Conservation (phyloP, 1,140 invertebrate species). For the Heliconius nattereri region DNA sequence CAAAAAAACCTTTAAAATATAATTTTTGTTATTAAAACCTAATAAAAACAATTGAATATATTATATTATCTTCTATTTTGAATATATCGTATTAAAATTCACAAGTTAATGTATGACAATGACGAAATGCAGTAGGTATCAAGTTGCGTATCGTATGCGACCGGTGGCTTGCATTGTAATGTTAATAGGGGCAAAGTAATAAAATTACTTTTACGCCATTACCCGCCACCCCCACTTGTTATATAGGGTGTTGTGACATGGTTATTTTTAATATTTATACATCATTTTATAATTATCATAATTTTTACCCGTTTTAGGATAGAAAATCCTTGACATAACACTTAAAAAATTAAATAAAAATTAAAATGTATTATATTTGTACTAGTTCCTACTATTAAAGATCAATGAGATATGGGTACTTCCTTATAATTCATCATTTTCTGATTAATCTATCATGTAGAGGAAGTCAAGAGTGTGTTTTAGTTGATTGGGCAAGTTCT, state of each 20-base stretch:
- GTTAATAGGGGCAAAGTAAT: constrained; percentile 80
- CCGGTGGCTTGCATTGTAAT: constrained; percentile 75
- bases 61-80: neutral
- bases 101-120: constrained; percentile 43
- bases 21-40: too few relatives aligned
- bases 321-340: too few relatives aligned
- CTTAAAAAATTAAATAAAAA: too few relatives aligned
- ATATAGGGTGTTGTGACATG: neutral
- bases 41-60: too few relatives aligned
- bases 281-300: neutral
- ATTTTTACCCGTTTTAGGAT: too few relatives aligned
- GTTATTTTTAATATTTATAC: neutral
- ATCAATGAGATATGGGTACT: constrained; percentile 1
- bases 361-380: too few relatives aligned
- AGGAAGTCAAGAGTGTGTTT: constrained; percentile 15
- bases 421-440: constrained; percentile 6
- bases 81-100: constrained; percentile 19
- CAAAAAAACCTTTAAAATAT: too few relatives aligned
- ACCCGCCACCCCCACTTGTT: constrained; percentile 63
- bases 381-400: neutral
- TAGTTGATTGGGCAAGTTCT: neutral
- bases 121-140: constrained; percentile 57
- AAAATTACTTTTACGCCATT: constrained; percentile 81
- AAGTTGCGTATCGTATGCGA: constrained; percentile 64
- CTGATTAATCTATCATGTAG: constrained; percentile 7